These are phyloP conservation scores for Stenichneumon culpator DNA, from an alignment of 2,888 invertebrate species.

Conservation along the genomic window DNA sequence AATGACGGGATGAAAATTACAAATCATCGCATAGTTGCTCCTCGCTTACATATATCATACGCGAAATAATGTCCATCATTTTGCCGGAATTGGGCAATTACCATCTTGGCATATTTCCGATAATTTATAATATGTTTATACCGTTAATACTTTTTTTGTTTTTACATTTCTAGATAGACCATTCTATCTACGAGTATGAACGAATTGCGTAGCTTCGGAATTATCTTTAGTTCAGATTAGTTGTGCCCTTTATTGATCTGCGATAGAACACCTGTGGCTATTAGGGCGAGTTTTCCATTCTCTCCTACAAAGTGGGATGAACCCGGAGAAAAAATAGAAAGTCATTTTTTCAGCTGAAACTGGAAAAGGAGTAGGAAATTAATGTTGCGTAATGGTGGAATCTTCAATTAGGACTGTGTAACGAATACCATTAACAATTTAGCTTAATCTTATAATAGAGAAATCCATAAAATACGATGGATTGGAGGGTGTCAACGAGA, in stretches of 20 bases:
- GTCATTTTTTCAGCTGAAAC: not conserved
- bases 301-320: not conserved
- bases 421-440: not conserved
- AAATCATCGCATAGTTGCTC: not conserved
- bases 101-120: too few species aligned
- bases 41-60: too few species aligned
- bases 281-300: not conserved
- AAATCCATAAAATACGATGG: constrained; percentile 32
- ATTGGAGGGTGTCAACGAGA: constrained; percentile 40
- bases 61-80: too few species aligned
- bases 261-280: not conserved
- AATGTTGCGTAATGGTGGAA: not conserved
- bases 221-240: not conserved
- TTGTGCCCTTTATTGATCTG: not conserved
- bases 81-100: too few species aligned
- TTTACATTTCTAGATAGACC: too few species aligned
- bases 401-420: not conserved
- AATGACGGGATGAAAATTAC: constrained; percentile 7
- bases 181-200: too few species aligned
- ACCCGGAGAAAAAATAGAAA: not conserved
- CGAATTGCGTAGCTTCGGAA: not conserved
- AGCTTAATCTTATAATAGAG: constrained; percentile 28
- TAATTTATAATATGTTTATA: too few species aligned
- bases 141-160: too few species aligned
- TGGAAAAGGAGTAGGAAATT: not conserved